Evolutionary conservation across 2,113 vertebrate species (phyloP), one percentile per base, ranked within the genome.

Genomic region (Ivindomyrus marchei): DNA sequence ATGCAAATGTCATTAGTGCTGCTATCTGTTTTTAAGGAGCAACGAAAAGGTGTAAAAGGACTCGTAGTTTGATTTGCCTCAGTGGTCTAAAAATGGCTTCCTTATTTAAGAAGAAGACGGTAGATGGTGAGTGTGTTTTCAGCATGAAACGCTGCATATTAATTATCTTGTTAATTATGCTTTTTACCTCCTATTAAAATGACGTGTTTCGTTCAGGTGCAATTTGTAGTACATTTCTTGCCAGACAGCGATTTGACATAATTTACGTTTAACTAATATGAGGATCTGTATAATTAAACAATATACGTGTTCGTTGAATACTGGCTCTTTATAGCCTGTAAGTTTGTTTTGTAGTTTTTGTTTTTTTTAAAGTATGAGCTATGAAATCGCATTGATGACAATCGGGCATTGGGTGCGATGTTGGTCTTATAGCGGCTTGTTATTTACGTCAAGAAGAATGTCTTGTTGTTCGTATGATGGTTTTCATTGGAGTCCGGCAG

Each of bases 51-150:
- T 27, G 84, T 86, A 27, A 49, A 50, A 86, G 13, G 15, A 80
- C 3, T 31, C n/a, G 10, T 70, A 80, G 15, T 17, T 77, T 77
- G 13, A 31, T 49, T 49, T 13, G 24, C 46, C n/a, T 47, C 84
- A 27, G 46, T 39, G 10, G 13, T 42, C 74, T 42, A 88, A 24
- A 52, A 87, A 97, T 97, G 96, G 96, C 96, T 49, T 97, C 96
- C 85, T 94, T 97, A 47, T 97, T 97, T 90, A 97, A 97, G 95
- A 97, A 97, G 95, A 97, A 97, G 92, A 97, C 97, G 0, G 96
- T 96, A 89, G 97, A 97, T 4, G 97, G 97, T 97, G 93, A 97
- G 96, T 94, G 45, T 53, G 10, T 42, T 42, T 77, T 77, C 31
- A 36, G 10, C 31, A 77, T 39, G 11, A 36, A 36, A 39, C 70